A percentile compares a stretch with the other conserved stretches of the same genome.
Evolutionary conservation across 2,888 invertebrate species (phyloP).

Genomic region (Acrobasis consociella): DNA sequence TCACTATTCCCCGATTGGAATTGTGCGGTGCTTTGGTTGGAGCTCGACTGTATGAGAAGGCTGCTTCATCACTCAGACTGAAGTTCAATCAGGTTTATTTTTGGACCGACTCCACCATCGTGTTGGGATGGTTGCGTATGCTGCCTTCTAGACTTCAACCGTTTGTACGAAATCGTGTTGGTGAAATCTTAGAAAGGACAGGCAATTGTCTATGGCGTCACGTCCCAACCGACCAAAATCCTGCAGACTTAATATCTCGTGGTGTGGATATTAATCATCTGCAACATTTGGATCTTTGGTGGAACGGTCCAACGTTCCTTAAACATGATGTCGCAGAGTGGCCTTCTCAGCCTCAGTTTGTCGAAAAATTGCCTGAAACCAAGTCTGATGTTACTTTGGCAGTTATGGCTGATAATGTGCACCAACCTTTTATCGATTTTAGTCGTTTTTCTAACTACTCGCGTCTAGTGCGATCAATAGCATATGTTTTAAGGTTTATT

Average conservation of each 20-base stretch:
- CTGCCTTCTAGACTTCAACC: no score
- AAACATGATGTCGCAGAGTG: not conserved
- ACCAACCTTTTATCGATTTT: no score
- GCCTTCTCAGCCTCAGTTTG: no score
- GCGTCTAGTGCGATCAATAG: no score
- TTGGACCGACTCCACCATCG: conserved; percentile 43
- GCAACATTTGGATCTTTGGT: conserved; percentile 33
- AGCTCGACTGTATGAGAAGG: conserved; percentile 38
- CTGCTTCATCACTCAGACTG: conserved; percentile 28
- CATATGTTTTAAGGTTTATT: no score
- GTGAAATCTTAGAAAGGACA: conserved; percentile 37
- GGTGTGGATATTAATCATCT: conserved; percentile 32
- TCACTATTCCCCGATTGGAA: conserved; percentile 29
- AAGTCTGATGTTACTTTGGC: no score
- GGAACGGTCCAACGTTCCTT: conserved; percentile 30
- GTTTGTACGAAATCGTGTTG: no score
- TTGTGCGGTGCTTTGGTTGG: conserved; percentile 41
- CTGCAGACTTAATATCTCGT: conserved; percentile 39
- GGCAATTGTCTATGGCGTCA: conserved; percentile 34
- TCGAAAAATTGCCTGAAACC: no score
- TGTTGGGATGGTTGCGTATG: conserved; percentile 40
- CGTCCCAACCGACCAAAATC: conserved; percentile 36
- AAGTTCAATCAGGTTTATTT: conserved; percentile 27
- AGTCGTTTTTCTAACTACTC: no score
- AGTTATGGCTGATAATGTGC: no score